Base-by-base conservation (phyloP, 2,888 invertebrate genomes). In the Drosophila eohydei region DNA sequence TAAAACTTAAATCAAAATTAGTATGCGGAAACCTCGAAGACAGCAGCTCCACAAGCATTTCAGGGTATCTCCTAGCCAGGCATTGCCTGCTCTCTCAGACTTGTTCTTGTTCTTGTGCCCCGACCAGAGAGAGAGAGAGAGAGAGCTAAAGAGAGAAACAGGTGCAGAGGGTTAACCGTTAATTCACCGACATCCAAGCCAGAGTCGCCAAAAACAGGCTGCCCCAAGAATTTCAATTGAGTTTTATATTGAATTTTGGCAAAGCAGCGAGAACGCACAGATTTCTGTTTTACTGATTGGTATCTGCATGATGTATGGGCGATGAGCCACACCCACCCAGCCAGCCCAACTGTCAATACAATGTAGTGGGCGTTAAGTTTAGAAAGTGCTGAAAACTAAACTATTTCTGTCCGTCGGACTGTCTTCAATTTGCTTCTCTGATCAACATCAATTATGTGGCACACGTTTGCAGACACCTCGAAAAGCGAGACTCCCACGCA, bases 341-440 rank as follows among this genome's bases (percentile, higher is more conserved):
- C 32, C 71, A 14, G 30, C 32, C 71, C 69, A 62, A 69, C 71
- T 5, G 54, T 58, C 51, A 38, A 44, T 50, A 32, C n/a, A 6
- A 16, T 50, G 6, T 16, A 1, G 50, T 52, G 51, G 51, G 51
- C 34, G 51, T 52, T 52, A 34, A 56, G 72, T 84, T 84, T 84
- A 84, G 84, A 84, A 84, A 84, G 84, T 80, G 78, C 75, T 79
- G 59, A 58, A 86, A 86, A 87, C 74, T 88, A 86, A 88, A 88
- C 86, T 88, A 88, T 79, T 82, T 79, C 76, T 82, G 44, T 44
- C 44, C 34, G 34, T n/a, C 28, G 54, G 7, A 12, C 21, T n/a
- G 26, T 26, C 21, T 34, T 14, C 21, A 8, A 21, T 12, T 40
- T 16, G 30, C 32, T 34, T 30, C 66, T 12, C 48, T 60, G 60